These are phyloP conservation scores for Nautilus pompilius DNA, from an alignment of 1,140 invertebrate species.

Conservation along the genomic window DNA sequence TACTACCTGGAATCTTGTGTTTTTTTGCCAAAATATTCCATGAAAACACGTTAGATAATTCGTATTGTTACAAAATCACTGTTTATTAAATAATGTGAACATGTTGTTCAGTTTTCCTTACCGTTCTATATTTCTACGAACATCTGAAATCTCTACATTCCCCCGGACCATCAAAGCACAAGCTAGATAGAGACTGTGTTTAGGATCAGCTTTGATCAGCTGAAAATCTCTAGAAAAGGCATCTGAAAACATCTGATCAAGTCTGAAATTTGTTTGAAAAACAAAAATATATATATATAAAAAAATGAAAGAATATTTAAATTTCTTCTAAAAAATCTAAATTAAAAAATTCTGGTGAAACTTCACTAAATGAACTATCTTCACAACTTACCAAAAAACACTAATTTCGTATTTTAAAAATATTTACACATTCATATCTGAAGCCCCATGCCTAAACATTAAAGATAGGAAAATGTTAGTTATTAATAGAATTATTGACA, in stretches of 20 bases:
- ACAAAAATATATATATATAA: background rate
- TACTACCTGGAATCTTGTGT: too few relatives aligned
- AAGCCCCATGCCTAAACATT: too few relatives aligned
- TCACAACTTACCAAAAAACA: background rate
- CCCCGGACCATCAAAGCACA: slow-evolving; percentile 56
- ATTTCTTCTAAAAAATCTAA: background rate
- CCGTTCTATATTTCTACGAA: slow-evolving; percentile 56
- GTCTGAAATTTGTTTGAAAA: too few relatives aligned
- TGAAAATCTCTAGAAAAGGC: slow-evolving; percentile 54
- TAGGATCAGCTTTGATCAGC: slow-evolving; percentile 50
- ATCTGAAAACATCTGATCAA: slow-evolving; percentile 57
- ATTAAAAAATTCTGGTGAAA: too few relatives aligned
- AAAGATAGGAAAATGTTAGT: too few relatives aligned
- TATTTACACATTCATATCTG: too few relatives aligned
- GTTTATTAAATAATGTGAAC: too few relatives aligned
- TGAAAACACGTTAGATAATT: too few relatives aligned
- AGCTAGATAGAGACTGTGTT: slow-evolving; percentile 53
- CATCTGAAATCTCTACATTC: slow-evolving; percentile 54
- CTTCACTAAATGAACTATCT: background rate
- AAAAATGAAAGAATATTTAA: background rate
- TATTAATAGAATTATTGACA: too few relatives aligned
- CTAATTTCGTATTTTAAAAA: background rate
- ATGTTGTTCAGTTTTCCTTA: slow-evolving; percentile 20
- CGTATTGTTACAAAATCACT: too few relatives aligned
- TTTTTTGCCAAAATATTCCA: too few relatives aligned